A percentile compares a stretch with the other conserved stretches of the same genome.
These are phyloP conservation scores for Ginglymostoma cirratum DNA, from an alignment of 2,113 vertebrate species.

Conservation along the genomic window DNA sequence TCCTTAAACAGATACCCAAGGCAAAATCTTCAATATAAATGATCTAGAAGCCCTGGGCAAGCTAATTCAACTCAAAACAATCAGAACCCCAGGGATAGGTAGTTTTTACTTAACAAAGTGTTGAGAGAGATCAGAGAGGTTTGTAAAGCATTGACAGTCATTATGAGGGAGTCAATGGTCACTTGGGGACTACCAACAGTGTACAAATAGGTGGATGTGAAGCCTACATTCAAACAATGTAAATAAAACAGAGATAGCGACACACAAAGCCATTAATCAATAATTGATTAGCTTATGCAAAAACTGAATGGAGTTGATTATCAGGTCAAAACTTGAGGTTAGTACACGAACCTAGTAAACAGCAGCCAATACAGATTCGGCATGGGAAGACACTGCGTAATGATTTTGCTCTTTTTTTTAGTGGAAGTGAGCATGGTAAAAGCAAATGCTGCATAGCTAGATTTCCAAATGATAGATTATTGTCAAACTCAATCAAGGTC, in stretches of 20 bases:
- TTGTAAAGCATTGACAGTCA: background rate
- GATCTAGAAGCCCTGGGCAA: background rate
- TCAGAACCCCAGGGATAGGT: background rate
- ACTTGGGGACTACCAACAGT: background rate
- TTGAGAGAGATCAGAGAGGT: background rate
- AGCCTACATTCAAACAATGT: background rate
- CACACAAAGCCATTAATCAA: background rate
- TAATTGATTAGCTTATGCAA: background rate
- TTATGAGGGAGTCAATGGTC: background rate
- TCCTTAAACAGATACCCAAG: background rate
- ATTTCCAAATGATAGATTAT: conserved; percentile 12
- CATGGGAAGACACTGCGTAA: background rate
- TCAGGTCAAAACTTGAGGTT: background rate
- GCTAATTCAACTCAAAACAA: background rate
- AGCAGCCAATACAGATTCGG: background rate
- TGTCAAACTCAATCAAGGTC: background rate
- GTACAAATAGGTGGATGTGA: background rate
- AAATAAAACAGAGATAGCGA: background rate
- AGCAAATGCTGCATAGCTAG: background rate
- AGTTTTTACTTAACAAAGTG: background rate
- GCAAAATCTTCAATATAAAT: conserved; percentile 12
- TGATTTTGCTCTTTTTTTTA: background rate
- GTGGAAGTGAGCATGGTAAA: background rate
- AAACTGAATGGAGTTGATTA: background rate
- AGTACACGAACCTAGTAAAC: background rate